Percentiles rank a stretch among this genome's conserved stretches.
Evolutionary conservation across 2,113 vertebrate species (phyloP).

Genomic region (Megalops atlanticus): DNA sequence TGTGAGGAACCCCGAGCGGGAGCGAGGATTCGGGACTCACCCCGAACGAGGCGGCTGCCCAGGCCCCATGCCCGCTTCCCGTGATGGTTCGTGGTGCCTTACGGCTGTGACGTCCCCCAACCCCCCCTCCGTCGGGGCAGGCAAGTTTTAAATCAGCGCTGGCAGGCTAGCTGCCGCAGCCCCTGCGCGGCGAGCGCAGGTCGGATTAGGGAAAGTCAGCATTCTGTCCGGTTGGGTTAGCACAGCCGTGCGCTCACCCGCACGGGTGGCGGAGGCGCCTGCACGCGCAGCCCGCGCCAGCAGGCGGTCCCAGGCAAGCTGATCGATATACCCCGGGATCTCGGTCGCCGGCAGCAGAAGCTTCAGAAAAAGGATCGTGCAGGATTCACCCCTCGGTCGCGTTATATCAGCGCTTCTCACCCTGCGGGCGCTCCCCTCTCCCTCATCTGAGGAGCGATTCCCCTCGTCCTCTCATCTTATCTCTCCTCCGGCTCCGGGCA

Average conservation of each 20-base stretch:
- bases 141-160: background rate
- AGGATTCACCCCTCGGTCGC: too few relatives aligned
- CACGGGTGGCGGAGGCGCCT: background rate
- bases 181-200: conserved; percentile 26
- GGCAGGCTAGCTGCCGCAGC: conserved; percentile 38
- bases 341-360: background rate
- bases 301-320: background rate
- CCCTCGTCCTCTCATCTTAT: background rate
- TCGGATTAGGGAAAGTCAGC: conserved; percentile 46
- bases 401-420: background rate
- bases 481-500: conserved; percentile 1
- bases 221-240: conserved; percentile 46
- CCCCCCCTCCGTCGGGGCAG: background rate
- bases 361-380: too few relatives aligned
- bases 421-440: background rate
- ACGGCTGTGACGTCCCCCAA: background rate
- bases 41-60: too few relatives aligned
- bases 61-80: background rate
- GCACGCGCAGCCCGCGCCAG: background rate
- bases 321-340: background rate
- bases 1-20: background rate
- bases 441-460: background rate
- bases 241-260: conserved; percentile 16
- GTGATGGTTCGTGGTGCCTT: background rate
- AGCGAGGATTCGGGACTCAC: background rate